Evolutionary conservation across 2,797 vertebrate genomes (phyloP).

Genomic region (Eurystomus glaucurus): DNA sequence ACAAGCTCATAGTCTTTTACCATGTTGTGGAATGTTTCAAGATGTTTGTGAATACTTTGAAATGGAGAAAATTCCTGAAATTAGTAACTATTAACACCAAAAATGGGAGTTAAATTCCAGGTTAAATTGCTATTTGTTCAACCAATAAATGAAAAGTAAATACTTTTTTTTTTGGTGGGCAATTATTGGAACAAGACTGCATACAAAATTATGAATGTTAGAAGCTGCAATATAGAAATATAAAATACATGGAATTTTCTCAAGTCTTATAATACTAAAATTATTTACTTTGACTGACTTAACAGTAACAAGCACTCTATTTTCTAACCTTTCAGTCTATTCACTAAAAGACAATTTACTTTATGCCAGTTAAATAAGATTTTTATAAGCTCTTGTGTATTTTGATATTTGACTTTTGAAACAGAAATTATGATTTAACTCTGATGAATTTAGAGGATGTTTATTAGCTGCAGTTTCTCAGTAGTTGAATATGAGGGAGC

Average conservation of each 20-base stretch:
- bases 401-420: conserved; percentile 18
- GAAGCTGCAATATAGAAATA: neutral
- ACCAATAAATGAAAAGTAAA: neutral
- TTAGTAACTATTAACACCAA: neutral
- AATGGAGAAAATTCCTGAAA: conserved; percentile 41
- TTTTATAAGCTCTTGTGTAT: neutral
- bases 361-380: neutral
- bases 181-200: neutral
- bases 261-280: neutral
- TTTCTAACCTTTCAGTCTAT: neutral
- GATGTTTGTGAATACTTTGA: conserved; percentile 76
- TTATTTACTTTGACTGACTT: neutral
- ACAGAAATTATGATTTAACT: neutral
- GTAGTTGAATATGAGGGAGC: neutral
- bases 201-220: neutral
- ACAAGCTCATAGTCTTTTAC: conserved; percentile 76
- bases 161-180: neutral
- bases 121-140: neutral
- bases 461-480: neutral
- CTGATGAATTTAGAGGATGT: neutral
- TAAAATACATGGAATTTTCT: neutral
- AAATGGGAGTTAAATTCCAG: neutral
- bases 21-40: conserved; percentile 72
- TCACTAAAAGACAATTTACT: neutral
- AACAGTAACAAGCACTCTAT: neutral